A percentile compares a stretch with the other conserved stretches of the same genome.
Evolutionary conservation across 1,140 invertebrate genomes (phyloP).

Genomic region (Drosophila lowei): DNA sequence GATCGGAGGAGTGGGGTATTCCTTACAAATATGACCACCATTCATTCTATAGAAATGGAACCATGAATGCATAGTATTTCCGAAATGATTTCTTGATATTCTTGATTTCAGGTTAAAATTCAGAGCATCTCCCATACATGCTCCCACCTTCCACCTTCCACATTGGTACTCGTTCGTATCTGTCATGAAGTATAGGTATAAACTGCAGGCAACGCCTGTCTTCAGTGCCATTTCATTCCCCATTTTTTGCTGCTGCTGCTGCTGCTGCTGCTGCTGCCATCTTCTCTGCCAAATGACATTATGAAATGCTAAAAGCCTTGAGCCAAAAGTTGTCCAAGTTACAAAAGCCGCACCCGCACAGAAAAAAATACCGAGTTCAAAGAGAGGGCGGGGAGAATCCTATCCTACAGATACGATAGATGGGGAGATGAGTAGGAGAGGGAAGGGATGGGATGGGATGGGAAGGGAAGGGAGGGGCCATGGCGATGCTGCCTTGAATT

Average conservation of each 20-base stretch:
- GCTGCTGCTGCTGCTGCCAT: constrained; percentile 24
- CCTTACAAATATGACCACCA: too few species aligned
- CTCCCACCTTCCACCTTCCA: too few species aligned
- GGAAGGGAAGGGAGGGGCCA: not conserved
- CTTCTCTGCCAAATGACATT: constrained; percentile 47
- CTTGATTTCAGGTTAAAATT: too few species aligned
- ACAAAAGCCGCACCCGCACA: constrained; percentile 27
- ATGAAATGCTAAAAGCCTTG: constrained; percentile 64
- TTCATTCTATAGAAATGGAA: too few species aligned
- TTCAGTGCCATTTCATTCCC: constrained; percentile 36
- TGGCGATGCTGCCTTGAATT: constrained; percentile 65
- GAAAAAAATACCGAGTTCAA: constrained; percentile 11
- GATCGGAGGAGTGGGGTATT: too few species aligned
- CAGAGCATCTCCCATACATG: too few species aligned
- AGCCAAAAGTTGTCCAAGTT: constrained; percentile 55
- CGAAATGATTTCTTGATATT: too few species aligned
- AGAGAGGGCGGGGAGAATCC: constrained; percentile 1
- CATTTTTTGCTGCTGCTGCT: constrained; percentile 11
- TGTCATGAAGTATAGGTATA: constrained; percentile 44
- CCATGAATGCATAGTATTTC: too few species aligned
- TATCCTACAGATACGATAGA: not conserved
- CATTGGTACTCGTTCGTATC: constrained; percentile 12
- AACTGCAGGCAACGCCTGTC: constrained; percentile 27
- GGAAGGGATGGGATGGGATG: too few species aligned
- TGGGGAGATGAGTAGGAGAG: not conserved